A percentile compares a stretch with the other conserved stretches of the same genome.
These are phyloP conservation scores for Andrena praecox DNA, from an alignment of 2,888 invertebrate genomes.

Conservation along the genomic window DNA sequence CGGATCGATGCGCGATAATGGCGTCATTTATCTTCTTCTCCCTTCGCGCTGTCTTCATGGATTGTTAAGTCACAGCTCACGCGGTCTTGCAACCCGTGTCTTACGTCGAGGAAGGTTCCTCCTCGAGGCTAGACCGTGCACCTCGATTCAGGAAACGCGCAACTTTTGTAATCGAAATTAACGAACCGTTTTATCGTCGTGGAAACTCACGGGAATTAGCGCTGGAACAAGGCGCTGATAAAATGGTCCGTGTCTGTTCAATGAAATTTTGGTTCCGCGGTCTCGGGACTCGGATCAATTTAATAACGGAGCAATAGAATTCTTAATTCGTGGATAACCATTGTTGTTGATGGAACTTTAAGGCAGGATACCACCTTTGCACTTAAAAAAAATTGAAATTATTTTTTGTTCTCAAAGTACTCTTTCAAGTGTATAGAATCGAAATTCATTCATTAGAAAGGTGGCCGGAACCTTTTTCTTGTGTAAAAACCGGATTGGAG, in stretches of 20 bases:
- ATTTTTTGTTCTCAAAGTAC: too few species aligned
- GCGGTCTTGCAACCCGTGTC: not conserved
- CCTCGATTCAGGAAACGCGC: not conserved
- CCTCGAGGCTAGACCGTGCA: not conserved
- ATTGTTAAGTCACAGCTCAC: constrained; percentile 20
- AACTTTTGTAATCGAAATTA: constrained; percentile 51
- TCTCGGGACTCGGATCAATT: too few species aligned
- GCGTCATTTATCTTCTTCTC: constrained; percentile 27
- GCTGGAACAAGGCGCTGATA: not conserved
- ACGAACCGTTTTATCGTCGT: constrained; percentile 43
- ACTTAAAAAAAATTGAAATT: too few species aligned
- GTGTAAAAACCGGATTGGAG: too few species aligned
- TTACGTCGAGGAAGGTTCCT: not conserved
- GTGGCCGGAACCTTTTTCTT: too few species aligned
- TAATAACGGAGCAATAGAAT: too few species aligned
- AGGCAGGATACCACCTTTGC: too few species aligned
- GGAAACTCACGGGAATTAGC: constrained; percentile 3
- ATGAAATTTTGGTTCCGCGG: too few species aligned
- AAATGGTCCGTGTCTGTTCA: not conserved
- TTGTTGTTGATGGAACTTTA: too few species aligned
- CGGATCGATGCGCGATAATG: constrained; percentile 21
- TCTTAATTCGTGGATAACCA: too few species aligned
- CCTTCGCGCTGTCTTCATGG: constrained; percentile 29
- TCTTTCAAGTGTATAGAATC: too few species aligned
- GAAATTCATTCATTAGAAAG: too few species aligned